These are phyloP conservation scores for Leptatherina wallacei DNA, from an alignment of 2,797 vertebrate genomes.

Conservation along the genomic window DNA sequence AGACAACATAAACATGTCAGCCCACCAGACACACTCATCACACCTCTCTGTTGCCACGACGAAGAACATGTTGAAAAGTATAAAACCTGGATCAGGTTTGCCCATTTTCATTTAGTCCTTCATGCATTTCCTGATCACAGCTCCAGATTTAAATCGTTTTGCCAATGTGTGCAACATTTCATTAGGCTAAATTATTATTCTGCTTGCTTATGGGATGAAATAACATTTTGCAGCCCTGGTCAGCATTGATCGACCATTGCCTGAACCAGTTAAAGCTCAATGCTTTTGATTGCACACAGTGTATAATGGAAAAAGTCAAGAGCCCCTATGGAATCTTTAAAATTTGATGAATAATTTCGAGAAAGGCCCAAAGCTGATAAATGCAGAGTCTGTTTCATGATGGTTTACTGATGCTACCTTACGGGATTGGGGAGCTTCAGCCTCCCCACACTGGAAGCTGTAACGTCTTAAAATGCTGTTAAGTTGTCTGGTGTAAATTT, in stretches of 20 bases:
- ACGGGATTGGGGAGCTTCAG: conserved; percentile 33
- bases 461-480: conserved; percentile 39
- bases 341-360: background rate
- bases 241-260: background rate
- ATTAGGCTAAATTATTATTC: background rate
- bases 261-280: background rate
- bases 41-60: background rate
- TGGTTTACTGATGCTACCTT: conserved; percentile 38
- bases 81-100: background rate
- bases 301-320: conserved; percentile 4
- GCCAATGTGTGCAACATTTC: background rate
- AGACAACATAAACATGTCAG: conserved; percentile 44
- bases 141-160: background rate
- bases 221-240: background rate
- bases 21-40: conserved; percentile 42
- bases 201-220: background rate
- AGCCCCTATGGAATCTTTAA: background rate
- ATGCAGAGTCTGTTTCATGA: conserved; percentile 7
- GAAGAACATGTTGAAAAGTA: conserved; percentile 6
- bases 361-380: background rate
- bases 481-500: conserved; percentile 58
- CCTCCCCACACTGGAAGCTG: conserved; percentile 45
- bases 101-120: background rate
- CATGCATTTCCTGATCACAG: background rate
- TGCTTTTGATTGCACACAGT: background rate